Base-by-base conservation (phyloP, 2,888 invertebrate genomes). In the Leucophenga maculata region DNA sequence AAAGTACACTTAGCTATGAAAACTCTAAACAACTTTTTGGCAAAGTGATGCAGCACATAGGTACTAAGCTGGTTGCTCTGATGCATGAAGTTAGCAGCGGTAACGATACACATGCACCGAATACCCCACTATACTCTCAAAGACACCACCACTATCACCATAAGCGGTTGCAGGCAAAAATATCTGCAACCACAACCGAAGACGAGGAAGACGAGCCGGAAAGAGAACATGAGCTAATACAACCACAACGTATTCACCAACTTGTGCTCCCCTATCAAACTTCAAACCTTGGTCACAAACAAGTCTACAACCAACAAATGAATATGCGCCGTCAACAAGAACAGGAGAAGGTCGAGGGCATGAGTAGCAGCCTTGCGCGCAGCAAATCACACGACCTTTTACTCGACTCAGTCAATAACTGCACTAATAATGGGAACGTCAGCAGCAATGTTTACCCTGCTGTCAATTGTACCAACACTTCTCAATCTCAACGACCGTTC, bases 61-160 rank as follows among this genome's bases (percentile, higher is more conserved):
- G 96, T 11, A 94, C 94, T 57, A 90, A 96, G 26, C 88, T 97
- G 72, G 95, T 96, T 31, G 95, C 96, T 0, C 89, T 97, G 71
- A 97, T 97, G 97, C 96, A 96, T 85, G 96, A 97, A 86, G 96
- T 96, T 1, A 95, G 95, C 16, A 94, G 93, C 64, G 94, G 94
- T 44, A 85, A 84, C 39, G 86, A 87, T 67, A 90, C 91, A 54
- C 91, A 91, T 74, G 89, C 90, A 6, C 90, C 90, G 55, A 91
- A 91, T 8, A 93, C 94, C 75, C 92, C 94, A 0, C 90, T 91
- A 77, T 90, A 90, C 8, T 76, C 84, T 0, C 82, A 84, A 6
- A 90, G 91, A 69, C 72, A 77, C 31, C 76, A 77, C 31, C 76
- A 78, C 65, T 91, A 92, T 77, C 92, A 92, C 76, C 89, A 91